Conservation (phyloP, 2,888 invertebrate species). For the Hipparchia semele region DNA sequence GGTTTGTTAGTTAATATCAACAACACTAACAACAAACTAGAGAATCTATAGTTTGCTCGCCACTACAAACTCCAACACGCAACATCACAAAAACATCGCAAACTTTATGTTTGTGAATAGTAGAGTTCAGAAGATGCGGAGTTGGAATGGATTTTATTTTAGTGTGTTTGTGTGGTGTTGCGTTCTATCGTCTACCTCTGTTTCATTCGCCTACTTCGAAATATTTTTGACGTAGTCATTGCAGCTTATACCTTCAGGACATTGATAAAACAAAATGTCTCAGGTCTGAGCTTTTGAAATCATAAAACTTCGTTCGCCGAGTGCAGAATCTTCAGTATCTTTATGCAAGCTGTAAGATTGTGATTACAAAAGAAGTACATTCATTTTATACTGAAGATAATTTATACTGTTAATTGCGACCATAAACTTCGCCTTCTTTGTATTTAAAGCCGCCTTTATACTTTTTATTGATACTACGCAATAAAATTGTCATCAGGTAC, state of each 20-base stretch:
- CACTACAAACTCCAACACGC: no score
- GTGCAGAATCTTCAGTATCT: slow-evolving; percentile 52
- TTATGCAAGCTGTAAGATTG: slow-evolving; percentile 51
- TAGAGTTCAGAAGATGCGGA: no score
- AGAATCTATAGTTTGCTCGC: no score
- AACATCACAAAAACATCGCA: no score
- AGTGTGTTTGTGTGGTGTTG: background rate
- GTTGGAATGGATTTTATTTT: no score
- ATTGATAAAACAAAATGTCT: slow-evolving; percentile 3
- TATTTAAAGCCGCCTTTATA: slow-evolving; percentile 15
- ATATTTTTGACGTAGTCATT: background rate
- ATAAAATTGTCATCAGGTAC: slow-evolving; percentile 5
- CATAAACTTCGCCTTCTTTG: slow-evolving; percentile 19
- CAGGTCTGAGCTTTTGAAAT: slow-evolving; percentile 43
- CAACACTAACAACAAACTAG: background rate
- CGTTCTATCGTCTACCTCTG: background rate
- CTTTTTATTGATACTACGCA: background rate
- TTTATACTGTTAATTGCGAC: slow-evolving; percentile 18
- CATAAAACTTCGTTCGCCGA: slow-evolving; percentile 55
- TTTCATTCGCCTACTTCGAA: background rate
- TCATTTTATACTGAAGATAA: slow-evolving; percentile 22
- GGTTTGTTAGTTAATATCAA: no score
- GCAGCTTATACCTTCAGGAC: background rate
- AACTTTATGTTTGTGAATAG: no score
- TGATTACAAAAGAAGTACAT: slow-evolving; percentile 32